Evolutionary conservation across 2,888 invertebrate genomes (phyloP), one percentile per base, ranked within the genome.

Genomic region (Acleris holmiana): DNA sequence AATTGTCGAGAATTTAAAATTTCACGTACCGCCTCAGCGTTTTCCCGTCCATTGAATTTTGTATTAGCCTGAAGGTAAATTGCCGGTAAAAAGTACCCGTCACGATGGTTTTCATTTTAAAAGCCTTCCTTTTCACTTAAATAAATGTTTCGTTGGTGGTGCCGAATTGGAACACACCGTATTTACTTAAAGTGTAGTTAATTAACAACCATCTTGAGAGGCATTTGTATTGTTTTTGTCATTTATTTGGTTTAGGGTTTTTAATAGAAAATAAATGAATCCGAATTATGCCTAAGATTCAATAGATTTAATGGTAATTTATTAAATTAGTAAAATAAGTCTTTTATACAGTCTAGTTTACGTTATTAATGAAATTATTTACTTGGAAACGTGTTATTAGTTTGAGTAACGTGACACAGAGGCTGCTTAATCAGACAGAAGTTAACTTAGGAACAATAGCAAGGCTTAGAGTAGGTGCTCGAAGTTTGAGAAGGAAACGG

Each of bases 21-120:
- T 35, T 56, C 49, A 57, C 10, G 35, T 4, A n/a, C 35, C 51
- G 46, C 25, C 57, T 46, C 51, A 63, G 46, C 29, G 35, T 41
- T 59, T 44, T 35, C 46, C 40, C 18, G 56, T 51, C 47, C 50
- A 46, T 35, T 48, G 51, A 58, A 63, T 63, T 57, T 51, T 63
- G 46, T 51, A 63, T 58, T 53, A 57, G 53, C 25, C 51, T 40
- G 23, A 51, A 29, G 57, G 40, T 50, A 35, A 51, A 44, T 48
- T 57, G 57, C 23, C 23, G 13, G 57, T 10, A 19, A 18, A 53
- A 58, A 63, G 51, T 58, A 40, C 51, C 23, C 47, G 47, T 17
- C 40, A 46, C 25, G 29, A 25, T 47, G 51, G 25, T 63, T 63
- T 58, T 47, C 47, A 44, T 41, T 53, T 58, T 29, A 23, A 44